Conservation (phyloP, 2,113 vertebrate species). For the Epinephelus cyanopodus region DNA sequence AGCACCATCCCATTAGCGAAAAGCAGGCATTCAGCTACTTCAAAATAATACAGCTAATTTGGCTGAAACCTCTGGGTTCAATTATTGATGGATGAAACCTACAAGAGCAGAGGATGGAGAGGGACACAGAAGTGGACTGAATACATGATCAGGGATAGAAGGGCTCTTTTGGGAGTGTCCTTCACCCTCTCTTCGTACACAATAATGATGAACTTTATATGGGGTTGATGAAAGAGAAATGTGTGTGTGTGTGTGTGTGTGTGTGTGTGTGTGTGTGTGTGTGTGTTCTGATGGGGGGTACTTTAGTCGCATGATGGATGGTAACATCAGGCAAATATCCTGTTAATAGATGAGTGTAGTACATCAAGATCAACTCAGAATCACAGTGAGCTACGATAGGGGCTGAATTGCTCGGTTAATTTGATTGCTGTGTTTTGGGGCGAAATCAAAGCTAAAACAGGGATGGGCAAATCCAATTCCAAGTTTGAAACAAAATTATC, state of each 20-base stretch:
- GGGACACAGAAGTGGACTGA: constrained; percentile 54
- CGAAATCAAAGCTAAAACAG: constrained; percentile 51
- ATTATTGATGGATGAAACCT: constrained; percentile 69
- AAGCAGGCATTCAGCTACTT: constrained; percentile 64
- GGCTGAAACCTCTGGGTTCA: constrained; percentile 62
- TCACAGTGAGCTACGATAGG: constrained; percentile 13
- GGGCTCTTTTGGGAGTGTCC: constrained; percentile 58
- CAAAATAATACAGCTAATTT: constrained; percentile 76
- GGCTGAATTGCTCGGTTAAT: constrained; percentile 28
- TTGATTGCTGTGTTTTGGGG: constrained; percentile 46
- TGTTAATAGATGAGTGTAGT: constrained; percentile 51
- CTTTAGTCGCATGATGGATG: constrained; percentile 50
- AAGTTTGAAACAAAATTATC: constrained; percentile 41
- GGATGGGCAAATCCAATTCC: constrained; percentile 39
- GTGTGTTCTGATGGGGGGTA: background rate
- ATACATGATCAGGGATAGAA: constrained; percentile 47
- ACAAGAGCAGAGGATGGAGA: constrained; percentile 42
- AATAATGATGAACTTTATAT: constrained; percentile 16
- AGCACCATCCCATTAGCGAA: constrained; percentile 65
- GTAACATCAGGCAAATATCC: constrained; percentile 40
- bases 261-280: background rate
- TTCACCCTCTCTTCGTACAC: constrained; percentile 35
- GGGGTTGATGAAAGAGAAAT: constrained; percentile 25
- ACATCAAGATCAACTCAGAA: constrained; percentile 40
- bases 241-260: constrained; percentile 15